Evolutionary conservation across 2,797 vertebrate genomes (phyloP).

Genomic region (Scarus forsteni): DNA sequence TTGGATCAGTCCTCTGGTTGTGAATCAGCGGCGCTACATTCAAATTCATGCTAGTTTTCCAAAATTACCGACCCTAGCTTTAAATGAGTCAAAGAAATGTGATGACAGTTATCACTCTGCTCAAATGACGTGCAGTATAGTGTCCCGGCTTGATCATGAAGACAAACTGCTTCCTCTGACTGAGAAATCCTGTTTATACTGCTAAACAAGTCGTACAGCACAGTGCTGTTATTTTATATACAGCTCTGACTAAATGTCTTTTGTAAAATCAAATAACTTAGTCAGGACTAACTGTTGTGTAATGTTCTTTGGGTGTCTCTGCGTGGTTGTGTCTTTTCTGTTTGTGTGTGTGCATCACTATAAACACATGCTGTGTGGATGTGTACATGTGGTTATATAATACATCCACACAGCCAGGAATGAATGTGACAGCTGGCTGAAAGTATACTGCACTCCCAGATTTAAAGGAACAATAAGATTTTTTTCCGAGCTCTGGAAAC

Average conservation of each 20-base stretch:
- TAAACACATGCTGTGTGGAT: slow-evolving; percentile 2
- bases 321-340: slow-evolving; percentile 1
- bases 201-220: background rate
- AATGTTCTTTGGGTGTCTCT: background rate
- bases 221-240: background rate
- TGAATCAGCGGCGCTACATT: no score
- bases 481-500: slow-evolving; percentile 20
- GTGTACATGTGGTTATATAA: slow-evolving; percentile 25
- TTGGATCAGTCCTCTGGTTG: no score
- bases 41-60: no score
- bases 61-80: no score
- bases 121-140: no score
- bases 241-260: background rate
- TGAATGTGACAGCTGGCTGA: slow-evolving; percentile 2
- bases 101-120: no score
- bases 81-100: no score
- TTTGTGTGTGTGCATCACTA: background rate
- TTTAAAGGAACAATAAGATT: slow-evolving; percentile 24
- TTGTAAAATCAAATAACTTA: background rate
- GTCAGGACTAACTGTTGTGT: background rate
- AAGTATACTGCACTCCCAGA: slow-evolving; percentile 14
- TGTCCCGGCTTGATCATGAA: no score
- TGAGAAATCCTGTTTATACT: background rate
- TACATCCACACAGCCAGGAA: background rate
- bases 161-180: no score